phyloP scores from a whole-genome alignment of 2,888 invertebrate genomes.

The Agrochola litura region DNA sequence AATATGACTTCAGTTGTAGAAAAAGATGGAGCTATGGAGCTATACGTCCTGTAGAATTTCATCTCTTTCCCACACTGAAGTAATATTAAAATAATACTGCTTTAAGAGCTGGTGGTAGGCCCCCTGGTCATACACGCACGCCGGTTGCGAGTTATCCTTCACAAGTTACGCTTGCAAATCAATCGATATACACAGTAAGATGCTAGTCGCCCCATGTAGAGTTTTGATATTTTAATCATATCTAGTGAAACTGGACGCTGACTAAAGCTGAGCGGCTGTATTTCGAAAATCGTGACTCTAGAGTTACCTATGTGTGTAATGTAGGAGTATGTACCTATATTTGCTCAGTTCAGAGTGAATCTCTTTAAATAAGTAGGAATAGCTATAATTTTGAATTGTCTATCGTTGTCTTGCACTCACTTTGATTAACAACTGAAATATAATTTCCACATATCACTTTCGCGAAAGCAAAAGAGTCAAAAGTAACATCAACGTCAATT shows the following conservation, averaged over 20 bases:
- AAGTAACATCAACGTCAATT: no score
- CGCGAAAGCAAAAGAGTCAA: not conserved
- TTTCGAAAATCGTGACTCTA: not conserved
- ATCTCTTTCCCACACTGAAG: no score
- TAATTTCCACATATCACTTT: constrained; percentile 5
- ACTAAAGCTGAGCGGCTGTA: not conserved
- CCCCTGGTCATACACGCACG: no score
- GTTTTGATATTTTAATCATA: not conserved
- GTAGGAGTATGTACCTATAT: no score
- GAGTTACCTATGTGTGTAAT: not conserved
- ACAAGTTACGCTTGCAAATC: not conserved
- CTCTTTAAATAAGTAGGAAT: not conserved
- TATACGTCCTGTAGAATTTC: no score
- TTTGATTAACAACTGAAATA: not conserved
- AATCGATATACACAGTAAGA: not conserved
- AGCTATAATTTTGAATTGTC: not conserved
- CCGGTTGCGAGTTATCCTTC: not conserved
- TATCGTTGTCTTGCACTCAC: not conserved
- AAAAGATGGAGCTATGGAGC: no score
- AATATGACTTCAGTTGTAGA: no score
- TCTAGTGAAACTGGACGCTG: not conserved
- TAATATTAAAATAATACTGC: no score
- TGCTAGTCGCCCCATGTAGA: not conserved
- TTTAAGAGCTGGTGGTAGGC: no score
- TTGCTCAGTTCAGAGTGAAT: not conserved